Evolutionary conservation across 2,113 vertebrate genomes (phyloP).

Genomic region (Todiramphus saurophagus): DNA sequence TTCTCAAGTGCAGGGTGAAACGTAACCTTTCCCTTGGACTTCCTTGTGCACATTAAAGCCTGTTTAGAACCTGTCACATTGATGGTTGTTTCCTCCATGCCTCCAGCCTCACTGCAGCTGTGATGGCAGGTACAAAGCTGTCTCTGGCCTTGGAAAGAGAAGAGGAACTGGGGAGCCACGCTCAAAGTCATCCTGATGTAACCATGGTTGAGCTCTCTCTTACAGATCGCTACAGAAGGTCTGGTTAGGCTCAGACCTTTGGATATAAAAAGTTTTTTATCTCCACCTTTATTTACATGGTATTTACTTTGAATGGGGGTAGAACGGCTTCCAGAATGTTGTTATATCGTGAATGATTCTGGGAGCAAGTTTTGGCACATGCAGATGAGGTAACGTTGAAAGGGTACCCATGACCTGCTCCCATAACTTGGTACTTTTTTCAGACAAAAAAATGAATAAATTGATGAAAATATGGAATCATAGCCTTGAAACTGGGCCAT

Average conservation of each 20-base stretch:
- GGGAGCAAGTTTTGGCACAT: not conserved
- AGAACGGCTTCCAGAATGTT: not conserved
- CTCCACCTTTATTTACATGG: not conserved
- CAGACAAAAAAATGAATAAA: not conserved
- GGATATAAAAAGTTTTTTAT: not conserved
- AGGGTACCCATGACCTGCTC: not conserved
- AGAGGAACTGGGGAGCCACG: not conserved
- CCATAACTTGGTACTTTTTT: not conserved
- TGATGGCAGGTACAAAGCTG: not conserved
- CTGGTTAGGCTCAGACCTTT: not conserved
- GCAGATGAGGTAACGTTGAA: not conserved
- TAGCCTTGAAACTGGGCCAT: not conserved
- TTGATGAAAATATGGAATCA: not conserved
- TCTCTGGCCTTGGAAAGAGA: not conserved
- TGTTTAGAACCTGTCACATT: not conserved
- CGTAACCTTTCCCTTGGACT: not conserved
- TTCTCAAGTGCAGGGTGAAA: not conserved
- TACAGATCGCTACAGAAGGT: not conserved
- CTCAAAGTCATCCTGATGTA: rapidly evolving
- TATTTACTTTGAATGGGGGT: not conserved
- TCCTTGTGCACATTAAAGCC: not conserved
- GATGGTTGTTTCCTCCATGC: not conserved
- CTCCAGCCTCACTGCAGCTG: not conserved
- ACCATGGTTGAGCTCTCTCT: not conserved
- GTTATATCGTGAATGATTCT: not conserved